Evolutionary conservation across 2,888 invertebrate genomes (phyloP), one percentile per base, ranked within the genome.

Genomic region (Buathra laborator): DNA sequence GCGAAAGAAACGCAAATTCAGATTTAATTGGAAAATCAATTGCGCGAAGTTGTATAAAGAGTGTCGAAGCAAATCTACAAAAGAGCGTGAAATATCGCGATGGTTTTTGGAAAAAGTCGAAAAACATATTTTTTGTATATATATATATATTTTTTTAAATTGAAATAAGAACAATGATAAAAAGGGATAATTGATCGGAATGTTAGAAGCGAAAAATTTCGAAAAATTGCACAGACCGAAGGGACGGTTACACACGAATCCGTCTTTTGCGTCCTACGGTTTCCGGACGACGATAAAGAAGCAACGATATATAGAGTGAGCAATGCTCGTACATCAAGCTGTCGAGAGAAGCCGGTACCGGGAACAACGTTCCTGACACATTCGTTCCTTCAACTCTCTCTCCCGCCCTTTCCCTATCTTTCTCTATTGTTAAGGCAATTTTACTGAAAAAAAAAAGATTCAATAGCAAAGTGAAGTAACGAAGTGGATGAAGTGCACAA

Each of bases 271-370:
- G 1, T 59, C 14, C 14, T 32, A 32, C 59, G n/a, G 12, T 32
- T 59, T 14, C 12, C 5, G 12, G 59, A 29, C 3, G n/a, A 59
- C 29, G 59, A 59, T 0, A 59, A 59, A 59, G 59, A 48, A 46
- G 59, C 59, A 72, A n/a, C 56, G 44, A 16, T 32, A 16, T 32
- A 19, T 10, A 56, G 71, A 53, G 71, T 56, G 16, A 19, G 19
- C 16, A n/a, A 32, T 46, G 77, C 76, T 83, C 83, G 74, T 83
- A 78, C 83, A 78, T 78, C 83, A 83, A 72, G 67, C 77, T 77
- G 77, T 72, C 77, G 59, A 24, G 59, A 12, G 29, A 77, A 68
- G 77, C 77, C 44, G 78, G 48, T 29, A 43, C 64, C 66, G 10
- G 10, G 24, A 76, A 71, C 75, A 37, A 66, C 44, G 44, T 66